Conservation (phyloP, 64 coral and sea anemone species). For the Dendronephthya gigantea region DNA sequence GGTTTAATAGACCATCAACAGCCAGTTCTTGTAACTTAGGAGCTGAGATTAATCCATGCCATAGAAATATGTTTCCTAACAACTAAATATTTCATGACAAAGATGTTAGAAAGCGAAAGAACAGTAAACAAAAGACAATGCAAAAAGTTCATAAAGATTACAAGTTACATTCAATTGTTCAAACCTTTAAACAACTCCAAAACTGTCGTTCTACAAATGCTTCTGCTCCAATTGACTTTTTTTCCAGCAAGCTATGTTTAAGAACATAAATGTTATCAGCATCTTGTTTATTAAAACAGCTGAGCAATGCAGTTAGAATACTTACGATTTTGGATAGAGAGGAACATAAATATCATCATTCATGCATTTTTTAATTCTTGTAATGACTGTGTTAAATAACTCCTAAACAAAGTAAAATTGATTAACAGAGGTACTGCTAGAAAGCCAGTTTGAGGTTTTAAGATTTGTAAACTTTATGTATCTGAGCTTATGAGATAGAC, state of each 20-base stretch:
- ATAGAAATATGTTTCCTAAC: constrained; percentile 71
- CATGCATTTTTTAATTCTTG: constrained; percentile 56
- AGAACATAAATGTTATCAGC: too few relatives aligned
- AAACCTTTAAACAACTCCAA: constrained; percentile 94
- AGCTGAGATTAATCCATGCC: constrained; percentile 75
- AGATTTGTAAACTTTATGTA: background rate
- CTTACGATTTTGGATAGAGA: constrained; percentile 89
- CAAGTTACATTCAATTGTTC: background rate
- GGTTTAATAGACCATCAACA: constrained; percentile 69
- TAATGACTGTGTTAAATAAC: constrained; percentile 72
- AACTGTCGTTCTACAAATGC: constrained; percentile 89
- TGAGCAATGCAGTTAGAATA: too few relatives aligned
- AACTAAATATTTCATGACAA: constrained; percentile 38
- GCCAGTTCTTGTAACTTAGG: constrained; percentile 66
- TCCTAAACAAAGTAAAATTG: constrained; percentile 31
- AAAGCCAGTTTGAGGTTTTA: background rate
- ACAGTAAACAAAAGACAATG: too few relatives aligned
- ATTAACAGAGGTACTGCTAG: background rate
- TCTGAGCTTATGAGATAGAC: background rate
- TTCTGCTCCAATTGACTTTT: constrained; percentile 65
- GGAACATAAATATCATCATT: constrained; percentile 93
- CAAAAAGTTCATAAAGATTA: too few relatives aligned
- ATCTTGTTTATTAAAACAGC: too few relatives aligned
- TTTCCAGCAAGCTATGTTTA: constrained; percentile 67
- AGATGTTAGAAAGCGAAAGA: background rate